Percentiles rank a stretch among this genome's conserved stretches.
These are phyloP conservation scores for Lamellibrachia luymesi DNA, from an alignment of 1,140 invertebrate species.

Conservation along the genomic window DNA sequence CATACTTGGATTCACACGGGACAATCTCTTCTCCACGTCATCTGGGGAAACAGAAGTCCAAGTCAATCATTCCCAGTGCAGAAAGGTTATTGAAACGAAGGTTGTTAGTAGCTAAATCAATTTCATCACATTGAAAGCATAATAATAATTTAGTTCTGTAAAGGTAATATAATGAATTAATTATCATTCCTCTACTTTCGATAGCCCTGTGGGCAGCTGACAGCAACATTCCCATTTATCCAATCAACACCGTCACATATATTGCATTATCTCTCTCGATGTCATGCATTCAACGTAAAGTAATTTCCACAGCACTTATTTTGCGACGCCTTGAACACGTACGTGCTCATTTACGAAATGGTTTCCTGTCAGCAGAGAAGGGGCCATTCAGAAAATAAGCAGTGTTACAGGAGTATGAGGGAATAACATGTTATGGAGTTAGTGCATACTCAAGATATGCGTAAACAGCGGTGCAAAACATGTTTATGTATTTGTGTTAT, in stretches of 20 bases:
- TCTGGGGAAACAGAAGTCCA: background rate
- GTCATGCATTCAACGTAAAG: background rate
- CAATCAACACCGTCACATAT: background rate
- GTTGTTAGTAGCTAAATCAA: background rate
- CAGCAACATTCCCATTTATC: background rate
- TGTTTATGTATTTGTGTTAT: too few species aligned
- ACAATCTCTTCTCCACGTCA: background rate
- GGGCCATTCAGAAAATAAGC: background rate
- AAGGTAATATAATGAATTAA: background rate
- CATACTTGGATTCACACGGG: background rate
- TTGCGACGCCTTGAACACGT: background rate
- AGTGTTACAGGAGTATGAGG: background rate
- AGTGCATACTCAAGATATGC: too few species aligned
- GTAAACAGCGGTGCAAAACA: too few species aligned
- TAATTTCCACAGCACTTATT: background rate
- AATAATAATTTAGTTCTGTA: background rate
- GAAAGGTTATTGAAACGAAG: background rate
- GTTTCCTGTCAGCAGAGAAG: background rate
- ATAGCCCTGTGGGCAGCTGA: background rate
- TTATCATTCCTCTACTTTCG: background rate
- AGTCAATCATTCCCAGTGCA: background rate
- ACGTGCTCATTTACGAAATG: background rate
- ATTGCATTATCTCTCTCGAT: background rate
- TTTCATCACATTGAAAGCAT: background rate
- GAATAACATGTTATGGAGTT: background rate